Percentiles rank a stretch among this genome's conserved stretches.
Conservation (phyloP, 2,888 invertebrate genomes). For the Chouioia cunea region DNA sequence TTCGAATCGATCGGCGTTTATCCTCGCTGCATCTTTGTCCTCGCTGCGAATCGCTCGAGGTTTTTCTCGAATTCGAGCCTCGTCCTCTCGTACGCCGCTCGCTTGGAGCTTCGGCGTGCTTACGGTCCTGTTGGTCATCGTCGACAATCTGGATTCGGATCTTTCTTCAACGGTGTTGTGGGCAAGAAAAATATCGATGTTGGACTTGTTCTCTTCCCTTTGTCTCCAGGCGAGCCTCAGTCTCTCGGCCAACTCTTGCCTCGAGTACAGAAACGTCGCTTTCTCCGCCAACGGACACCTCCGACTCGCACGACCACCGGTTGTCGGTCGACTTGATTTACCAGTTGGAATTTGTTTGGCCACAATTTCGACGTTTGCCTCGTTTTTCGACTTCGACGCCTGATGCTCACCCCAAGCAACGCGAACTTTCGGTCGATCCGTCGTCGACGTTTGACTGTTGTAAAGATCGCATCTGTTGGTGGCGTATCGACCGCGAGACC, state of each 20-base stretch:
- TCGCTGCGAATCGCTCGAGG: background rate
- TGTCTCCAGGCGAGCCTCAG: conserved; percentile 70
- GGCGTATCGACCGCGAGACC: conserved; percentile 48
- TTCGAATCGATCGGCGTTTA: background rate
- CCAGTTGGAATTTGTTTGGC: conserved; percentile 60
- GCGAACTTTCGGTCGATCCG: conserved; percentile 58
- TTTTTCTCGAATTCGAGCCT: background rate
- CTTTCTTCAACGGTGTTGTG: conserved; percentile 69
- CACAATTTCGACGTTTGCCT: conserved; percentile 60
- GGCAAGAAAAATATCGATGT: conserved; percentile 74
- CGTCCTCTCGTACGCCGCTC: background rate
- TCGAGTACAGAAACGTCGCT: conserved; percentile 63
- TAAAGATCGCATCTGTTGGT: conserved; percentile 29
- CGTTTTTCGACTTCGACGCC: conserved; percentile 43
- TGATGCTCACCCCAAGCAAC: conserved; percentile 63
- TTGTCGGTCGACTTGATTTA: conserved; percentile 50
- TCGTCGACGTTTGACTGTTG: conserved; percentile 32
- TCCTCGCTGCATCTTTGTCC: conserved; percentile 6
- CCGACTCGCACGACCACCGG: conserved; percentile 34
- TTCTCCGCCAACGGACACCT: conserved; percentile 51
- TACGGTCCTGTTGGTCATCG: conserved; percentile 42
- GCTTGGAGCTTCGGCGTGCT: conserved; percentile 41
- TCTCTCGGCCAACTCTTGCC: conserved; percentile 70
- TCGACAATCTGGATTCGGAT: conserved; percentile 59
- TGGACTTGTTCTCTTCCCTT: conserved; percentile 71